phyloP scores from a whole-genome alignment of 1,140 invertebrate genomes.

The Caenorhabditis inopinata region DNA sequence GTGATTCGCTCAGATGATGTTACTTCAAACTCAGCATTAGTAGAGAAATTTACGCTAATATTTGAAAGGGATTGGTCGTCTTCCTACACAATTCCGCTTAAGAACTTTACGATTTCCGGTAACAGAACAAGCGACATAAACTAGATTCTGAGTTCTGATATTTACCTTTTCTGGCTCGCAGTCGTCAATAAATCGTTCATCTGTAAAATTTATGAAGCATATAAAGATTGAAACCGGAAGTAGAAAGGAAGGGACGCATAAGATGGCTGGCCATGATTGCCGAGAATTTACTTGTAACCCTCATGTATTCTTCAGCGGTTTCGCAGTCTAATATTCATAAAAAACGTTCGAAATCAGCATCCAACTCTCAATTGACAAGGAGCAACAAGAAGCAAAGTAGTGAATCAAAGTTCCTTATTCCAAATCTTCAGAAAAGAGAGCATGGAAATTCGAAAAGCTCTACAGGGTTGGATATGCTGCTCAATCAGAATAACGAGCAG shows the following conservation, averaged over 20 bases:
- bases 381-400: background rate
- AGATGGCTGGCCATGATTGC: background rate
- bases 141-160: no score
- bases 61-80: conserved; percentile 40
- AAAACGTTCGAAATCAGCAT: background rate
- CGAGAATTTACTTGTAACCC: background rate
- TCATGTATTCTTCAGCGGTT: conserved; percentile 7
- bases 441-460: conserved; percentile 9
- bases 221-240: background rate
- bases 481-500: background rate
- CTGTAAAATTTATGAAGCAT: background rate
- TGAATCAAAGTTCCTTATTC: background rate
- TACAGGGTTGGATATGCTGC: background rate
- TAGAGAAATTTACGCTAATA: conserved; percentile 28
- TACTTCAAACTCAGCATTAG: background rate
- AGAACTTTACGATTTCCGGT: conserved; percentile 19
- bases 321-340: background rate
- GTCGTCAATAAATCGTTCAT: conserved; percentile 13
- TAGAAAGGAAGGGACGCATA: background rate
- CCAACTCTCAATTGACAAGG: background rate
- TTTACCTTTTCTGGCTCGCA: background rate
- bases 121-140: background rate
- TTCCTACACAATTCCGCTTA: conserved; percentile 28
- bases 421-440: background rate
- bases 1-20: conserved; percentile 18